Evolutionary conservation across 2,888 invertebrate genomes (phyloP).

Genomic region (Drosophila kokeensis): DNA sequence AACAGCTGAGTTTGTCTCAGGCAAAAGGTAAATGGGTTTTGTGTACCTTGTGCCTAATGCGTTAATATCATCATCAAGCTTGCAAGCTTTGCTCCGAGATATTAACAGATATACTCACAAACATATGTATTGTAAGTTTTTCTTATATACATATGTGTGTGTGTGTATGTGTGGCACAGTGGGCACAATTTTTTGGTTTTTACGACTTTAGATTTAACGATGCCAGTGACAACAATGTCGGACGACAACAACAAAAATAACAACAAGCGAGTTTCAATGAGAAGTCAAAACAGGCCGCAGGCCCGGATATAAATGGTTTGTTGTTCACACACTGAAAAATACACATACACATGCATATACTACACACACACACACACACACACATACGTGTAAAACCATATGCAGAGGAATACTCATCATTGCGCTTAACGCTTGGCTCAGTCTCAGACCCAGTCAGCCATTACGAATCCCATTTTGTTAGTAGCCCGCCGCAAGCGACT

Average conservation of each 20-base stretch:
- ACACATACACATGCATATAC: conserved; percentile 7
- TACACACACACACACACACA: conserved; percentile 3
- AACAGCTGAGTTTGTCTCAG: conserved; percentile 64
- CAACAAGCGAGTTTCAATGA: conserved; percentile 71
- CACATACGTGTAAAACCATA: conserved; percentile 18
- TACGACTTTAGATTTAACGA: conserved; percentile 71
- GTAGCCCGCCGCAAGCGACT: conserved; percentile 75
- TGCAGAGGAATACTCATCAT: conserved; percentile 63
- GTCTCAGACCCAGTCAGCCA: conserved; percentile 71
- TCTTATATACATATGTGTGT: conserved; percentile 17
- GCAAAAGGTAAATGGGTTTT: conserved; percentile 75
- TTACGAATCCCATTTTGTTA: conserved; percentile 78
- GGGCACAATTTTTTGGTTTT: conserved; percentile 65
- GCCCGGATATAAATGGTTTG: conserved; percentile 80
- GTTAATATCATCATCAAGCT: conserved; percentile 74
- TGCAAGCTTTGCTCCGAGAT: conserved; percentile 40
- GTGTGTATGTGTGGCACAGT: conserved; percentile 43
- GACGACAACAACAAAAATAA: conserved; percentile 44
- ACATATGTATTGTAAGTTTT: conserved; percentile 32
- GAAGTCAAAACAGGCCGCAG: conserved; percentile 78
- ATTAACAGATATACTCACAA: conserved; percentile 24
- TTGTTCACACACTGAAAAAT: conserved; percentile 58
- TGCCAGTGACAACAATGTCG: conserved; percentile 62
- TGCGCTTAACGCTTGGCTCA: conserved; percentile 75
- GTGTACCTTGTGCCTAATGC: conserved; percentile 80